Evolutionary conservation across 1,140 invertebrate genomes (phyloP), one percentile per base, ranked within the genome.

Genomic region (Aphaenogaster floridana): DNA sequence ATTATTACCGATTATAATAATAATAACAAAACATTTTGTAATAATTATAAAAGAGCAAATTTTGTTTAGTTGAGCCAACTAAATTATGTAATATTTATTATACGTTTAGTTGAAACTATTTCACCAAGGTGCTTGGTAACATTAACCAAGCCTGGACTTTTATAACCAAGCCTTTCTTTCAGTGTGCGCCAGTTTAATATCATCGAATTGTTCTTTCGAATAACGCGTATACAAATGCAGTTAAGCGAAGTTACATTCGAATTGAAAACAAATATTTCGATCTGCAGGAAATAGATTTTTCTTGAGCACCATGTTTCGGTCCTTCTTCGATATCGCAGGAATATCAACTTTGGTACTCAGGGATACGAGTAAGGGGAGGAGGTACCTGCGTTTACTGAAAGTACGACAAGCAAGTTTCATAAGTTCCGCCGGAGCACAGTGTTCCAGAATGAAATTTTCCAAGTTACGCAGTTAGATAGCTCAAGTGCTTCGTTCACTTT

Each of bases 381-480:
- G 39, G 4, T 72, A 57, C 0, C 39, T 17, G 48, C 66, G 39
- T 78, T 83, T 72, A 59, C 52, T 11, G 36, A 72, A 83, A 83
- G 79, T 45, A 34, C 52, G 36, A 36, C n/a, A 57, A 72, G 79
- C 5, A 13, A 83, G 79, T 80, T 80, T 80, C 78, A 69, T 59
- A 72, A 83, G 79, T 83, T 83, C 6, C 13, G 36, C 5, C 17
- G 39, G 13, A 59, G 79, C 21, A n/a, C 52, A 50, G 64, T 34
- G 79, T 48, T 17, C 36, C n/a, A 28, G 66, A 72, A 83, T 83
- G 50, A 83, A 83, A 72, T 83, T 83, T 83, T 59, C 79, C 66
- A 83, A 83, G 50, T 83, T 57, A 28, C 6, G 15, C 21, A 39
- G 50, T 83, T 83, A 72, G 66, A 45, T 59, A 45, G 52, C 50